Conservation (phyloP, 2,888 invertebrate genomes). For the Drosophila barbarae region DNA sequence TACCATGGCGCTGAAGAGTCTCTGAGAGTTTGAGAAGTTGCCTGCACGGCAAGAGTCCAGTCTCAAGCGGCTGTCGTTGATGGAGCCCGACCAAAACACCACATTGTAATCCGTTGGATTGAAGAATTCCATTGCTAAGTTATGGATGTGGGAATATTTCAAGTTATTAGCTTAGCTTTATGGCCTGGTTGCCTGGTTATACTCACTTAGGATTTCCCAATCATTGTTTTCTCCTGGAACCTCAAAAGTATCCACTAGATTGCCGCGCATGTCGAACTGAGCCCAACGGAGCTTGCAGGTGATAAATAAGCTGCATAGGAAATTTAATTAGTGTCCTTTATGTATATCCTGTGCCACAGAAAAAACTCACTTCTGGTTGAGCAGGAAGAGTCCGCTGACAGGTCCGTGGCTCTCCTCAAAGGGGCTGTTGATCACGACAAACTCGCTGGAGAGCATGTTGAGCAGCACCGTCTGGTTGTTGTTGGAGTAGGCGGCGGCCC, state of each 20-base stretch:
- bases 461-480: constrained; percentile 96
- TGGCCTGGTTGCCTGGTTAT: neutral
- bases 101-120: constrained; percentile 85
- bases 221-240: constrained; percentile 82
- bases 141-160: neutral
- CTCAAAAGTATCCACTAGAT: constrained; percentile 83
- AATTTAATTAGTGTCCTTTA: neutral
- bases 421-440: constrained; percentile 91
- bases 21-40: constrained; percentile 57
- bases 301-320: constrained; percentile 82
- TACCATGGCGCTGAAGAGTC: constrained; percentile 82
- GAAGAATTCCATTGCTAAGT: constrained; percentile 85
- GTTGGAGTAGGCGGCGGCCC: constrained; percentile 96
- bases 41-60: constrained; percentile 82
- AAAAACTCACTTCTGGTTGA: constrained; percentile 82
- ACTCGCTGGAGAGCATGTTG: constrained; percentile 96
- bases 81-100: constrained; percentile 89
- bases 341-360: no score
- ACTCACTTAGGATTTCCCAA: constrained; percentile 88
- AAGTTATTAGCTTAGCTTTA: neutral
- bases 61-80: constrained; percentile 87
- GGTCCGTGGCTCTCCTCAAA: constrained; percentile 83
- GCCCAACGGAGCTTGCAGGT: constrained; percentile 89
- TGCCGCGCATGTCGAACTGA: constrained; percentile 88
- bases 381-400: constrained; percentile 84